Evolutionary conservation across 35 echinoderm and acorn worm genomes (phyloP).

Genomic region (Amphiura filiformis): DNA sequence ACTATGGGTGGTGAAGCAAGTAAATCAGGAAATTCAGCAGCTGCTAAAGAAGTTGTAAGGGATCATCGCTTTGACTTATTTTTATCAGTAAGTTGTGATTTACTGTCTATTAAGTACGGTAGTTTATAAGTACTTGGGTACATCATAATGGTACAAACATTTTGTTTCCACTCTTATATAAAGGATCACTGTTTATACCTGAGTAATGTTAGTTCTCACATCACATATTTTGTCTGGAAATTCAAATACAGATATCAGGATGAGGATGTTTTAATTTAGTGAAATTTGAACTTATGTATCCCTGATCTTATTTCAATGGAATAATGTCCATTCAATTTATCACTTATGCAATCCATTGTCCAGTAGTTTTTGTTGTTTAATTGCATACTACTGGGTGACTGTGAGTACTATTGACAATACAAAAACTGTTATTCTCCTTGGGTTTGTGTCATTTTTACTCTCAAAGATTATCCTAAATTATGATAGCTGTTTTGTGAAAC

Average conservation of each 20-base stretch:
- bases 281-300: too few relatives aligned
- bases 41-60: neutral
- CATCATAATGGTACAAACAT: neutral
- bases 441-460: too few relatives aligned
- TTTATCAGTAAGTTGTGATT: neutral
- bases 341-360: too few relatives aligned
- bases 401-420: too few relatives aligned
- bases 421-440: too few relatives aligned
- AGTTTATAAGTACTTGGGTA: neutral
- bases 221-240: neutral
- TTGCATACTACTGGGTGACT: too few relatives aligned
- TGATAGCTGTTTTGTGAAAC: too few relatives aligned
- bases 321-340: too few relatives aligned
- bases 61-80: neutral
- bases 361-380: too few relatives aligned
- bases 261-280: neutral
- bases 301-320: too few relatives aligned
- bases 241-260: neutral
- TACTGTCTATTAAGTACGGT: neutral
- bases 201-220: neutral
- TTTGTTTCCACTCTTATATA: neutral
- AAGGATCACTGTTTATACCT: neutral
- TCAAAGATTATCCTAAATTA: too few relatives aligned
- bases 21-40: neutral
- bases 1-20: neutral